Base-by-base conservation (phyloP, 2,113 vertebrate species). In the Pluvialis apricaria region DNA sequence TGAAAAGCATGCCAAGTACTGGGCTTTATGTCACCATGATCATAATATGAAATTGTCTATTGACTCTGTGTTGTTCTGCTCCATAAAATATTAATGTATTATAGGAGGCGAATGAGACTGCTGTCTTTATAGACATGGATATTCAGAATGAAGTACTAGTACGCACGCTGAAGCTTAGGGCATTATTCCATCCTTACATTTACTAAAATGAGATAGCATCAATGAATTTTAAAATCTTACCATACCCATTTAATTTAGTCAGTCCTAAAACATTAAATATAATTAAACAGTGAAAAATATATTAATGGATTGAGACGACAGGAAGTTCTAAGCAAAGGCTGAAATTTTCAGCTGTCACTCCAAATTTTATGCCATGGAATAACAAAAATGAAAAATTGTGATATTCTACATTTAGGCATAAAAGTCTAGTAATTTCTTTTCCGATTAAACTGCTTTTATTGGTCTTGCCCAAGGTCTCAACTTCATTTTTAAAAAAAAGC, bases 161-260 rank as follows among this genome's bases (percentile, higher is more conserved):
- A 69, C 0, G 0, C 3, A 49, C 79, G 62, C 52, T 95, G 82
- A 79, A 82, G 88, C 62, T 96, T 47, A 68, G 66, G 82, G 80
- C 58, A 29, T 93, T 92, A 92, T 88, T 90, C 26, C 80, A 54
- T 58, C n/a, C 65, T 79, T 82, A 40, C 62, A 52, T 95, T 94
- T 93, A 82, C 70, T 91, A 62, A 89, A 94, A 71, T 65, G 47
- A 86, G 66, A 93, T 55, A 78, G 55, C 31, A 78, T 87, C 58
- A 58, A 89, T 95, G 83, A 88, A 82, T 88, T 91, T 92, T 93
- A 92, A 96, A 95, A 83, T 78, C 80, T 87, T 91, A 70, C 71
- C 32, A 47, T 87, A 66, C 13, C 22, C n/a, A 87, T 85, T 94
- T 89, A 89, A 93, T 95, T 97, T 89, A 82, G 84, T 38, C 65